These are phyloP conservation scores for Cosmopolites sordidus DNA, from an alignment of 2,888 invertebrate species.

Conservation along the genomic window DNA sequence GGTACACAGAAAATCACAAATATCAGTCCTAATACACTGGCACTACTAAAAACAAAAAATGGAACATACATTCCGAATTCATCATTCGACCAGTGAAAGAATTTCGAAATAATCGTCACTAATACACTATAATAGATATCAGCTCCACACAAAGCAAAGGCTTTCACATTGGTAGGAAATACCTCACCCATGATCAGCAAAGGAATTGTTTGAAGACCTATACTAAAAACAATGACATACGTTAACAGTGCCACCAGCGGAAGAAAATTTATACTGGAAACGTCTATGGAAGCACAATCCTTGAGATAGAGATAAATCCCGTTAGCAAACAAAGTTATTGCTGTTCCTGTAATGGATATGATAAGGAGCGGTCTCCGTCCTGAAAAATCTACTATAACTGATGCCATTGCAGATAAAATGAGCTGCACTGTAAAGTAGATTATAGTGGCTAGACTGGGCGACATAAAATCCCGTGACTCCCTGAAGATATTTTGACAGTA, in stretches of 20 bases:
- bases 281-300: conserved; percentile 42
- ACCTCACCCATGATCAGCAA: conserved; percentile 53
- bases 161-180: conserved; percentile 55
- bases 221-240: conserved; percentile 51
- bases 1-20: conserved; percentile 49
- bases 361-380: conserved; percentile 55
- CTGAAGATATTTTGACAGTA: conserved; percentile 54
- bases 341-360: conserved; percentile 49
- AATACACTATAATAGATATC: conserved; percentile 52
- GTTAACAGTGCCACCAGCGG: conserved; percentile 49
- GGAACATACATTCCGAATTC: conserved; percentile 48
- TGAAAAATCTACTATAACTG: conserved; percentile 55
- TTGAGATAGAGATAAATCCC: conserved; percentile 50
- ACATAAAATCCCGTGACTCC: conserved; percentile 44
- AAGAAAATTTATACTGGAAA: conserved; percentile 43
- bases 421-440: conserved; percentile 52
- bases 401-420: conserved; percentile 54
- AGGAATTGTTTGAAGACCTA: conserved; percentile 53
- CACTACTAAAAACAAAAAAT: conserved; percentile 48
- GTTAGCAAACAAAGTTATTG: conserved; percentile 44
- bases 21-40: conserved; percentile 42
- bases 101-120: conserved; percentile 50
- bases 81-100: conserved; percentile 47
- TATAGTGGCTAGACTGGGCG: conserved; percentile 41
- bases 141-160: conserved; percentile 54